Conservation (phyloP, 2,113 vertebrate species). For the Stigmatopora argus region DNA sequence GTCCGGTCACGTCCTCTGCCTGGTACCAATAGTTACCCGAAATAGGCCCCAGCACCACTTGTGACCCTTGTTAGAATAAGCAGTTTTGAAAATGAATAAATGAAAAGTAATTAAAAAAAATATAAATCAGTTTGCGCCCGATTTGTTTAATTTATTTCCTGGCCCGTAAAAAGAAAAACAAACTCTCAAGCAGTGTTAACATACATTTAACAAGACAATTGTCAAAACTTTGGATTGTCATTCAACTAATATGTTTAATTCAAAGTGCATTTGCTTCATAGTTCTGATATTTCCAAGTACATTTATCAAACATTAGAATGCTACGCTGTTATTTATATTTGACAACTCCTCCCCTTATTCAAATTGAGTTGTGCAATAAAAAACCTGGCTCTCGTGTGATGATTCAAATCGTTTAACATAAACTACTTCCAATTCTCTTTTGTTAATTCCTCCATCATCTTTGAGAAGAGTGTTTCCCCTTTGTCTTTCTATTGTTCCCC, state of each 20-base stretch:
- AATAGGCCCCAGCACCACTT: no score
- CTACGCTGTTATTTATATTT: neutral
- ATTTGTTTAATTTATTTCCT: neutral
- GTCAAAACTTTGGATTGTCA: neutral
- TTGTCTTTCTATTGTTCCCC: no score
- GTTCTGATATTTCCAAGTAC: neutral
- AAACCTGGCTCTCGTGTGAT: no score
- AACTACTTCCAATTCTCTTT: no score
- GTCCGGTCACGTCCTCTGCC: no score
- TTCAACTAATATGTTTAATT: neutral
- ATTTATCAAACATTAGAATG: neutral
- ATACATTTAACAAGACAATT: neutral
- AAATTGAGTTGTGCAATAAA: neutral
- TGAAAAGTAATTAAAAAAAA: no score
- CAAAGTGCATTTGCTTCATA: neutral
- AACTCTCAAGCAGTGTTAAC: neutral
- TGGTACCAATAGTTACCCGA: no score
- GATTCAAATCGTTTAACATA: no score
- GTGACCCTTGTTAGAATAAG: no score
- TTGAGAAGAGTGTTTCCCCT: no score
- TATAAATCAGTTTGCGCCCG: slow-evolving; percentile 11
- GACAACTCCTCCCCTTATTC: neutral
- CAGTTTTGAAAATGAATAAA: no score
- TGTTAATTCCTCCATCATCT: no score
- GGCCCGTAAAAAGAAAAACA: neutral